These are phyloP conservation scores for Ophthalmotilapia sp. DNA, from an alignment of 2,113 vertebrate genomes.

Conservation along the genomic window DNA sequence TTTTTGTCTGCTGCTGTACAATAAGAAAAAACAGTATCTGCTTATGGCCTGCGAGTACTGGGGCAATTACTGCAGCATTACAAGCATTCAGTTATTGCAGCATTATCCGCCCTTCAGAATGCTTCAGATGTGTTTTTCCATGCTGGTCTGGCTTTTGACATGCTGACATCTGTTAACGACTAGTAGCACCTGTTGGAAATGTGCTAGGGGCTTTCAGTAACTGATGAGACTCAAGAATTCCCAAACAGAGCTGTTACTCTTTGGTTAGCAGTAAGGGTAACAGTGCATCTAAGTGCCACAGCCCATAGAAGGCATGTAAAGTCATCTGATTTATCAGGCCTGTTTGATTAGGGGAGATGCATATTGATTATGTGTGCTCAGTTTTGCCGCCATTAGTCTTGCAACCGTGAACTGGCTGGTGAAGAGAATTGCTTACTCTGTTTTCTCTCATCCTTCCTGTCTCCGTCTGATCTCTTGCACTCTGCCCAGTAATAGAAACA, in stretches of 20 bases:
- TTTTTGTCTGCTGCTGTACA: not conserved
- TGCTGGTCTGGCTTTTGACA: not conserved
- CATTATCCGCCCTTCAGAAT: fast-evolving
- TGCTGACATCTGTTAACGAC: not conserved
- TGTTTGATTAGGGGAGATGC: constrained; percentile 63
- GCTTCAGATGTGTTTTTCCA: not conserved
- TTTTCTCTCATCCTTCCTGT: constrained; percentile 36
- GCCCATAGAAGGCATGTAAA: not conserved
- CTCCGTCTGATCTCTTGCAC: constrained; percentile 17
- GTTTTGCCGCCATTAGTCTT: constrained; percentile 66
- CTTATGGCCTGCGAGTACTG: not conserved
- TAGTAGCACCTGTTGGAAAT: constrained; percentile 8
- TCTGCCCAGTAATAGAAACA: constrained; percentile 49
- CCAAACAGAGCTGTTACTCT: not conserved
- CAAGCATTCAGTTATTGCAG: not conserved
- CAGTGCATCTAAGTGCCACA: constrained; percentile 16
- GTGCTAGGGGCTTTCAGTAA: not conserved
- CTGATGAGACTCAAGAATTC: not conserved
- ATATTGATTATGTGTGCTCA: constrained; percentile 62
- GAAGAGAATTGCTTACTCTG: constrained; percentile 67
- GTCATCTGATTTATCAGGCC: constrained; percentile 53
- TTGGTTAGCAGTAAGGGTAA: not conserved
- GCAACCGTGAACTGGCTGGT: constrained; percentile 20
- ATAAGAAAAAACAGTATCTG: not conserved
- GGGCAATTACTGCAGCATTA: not conserved